Evolutionary conservation across 2,113 vertebrate species (phyloP).

Genomic region (Phrynocephalus versicolor): DNA sequence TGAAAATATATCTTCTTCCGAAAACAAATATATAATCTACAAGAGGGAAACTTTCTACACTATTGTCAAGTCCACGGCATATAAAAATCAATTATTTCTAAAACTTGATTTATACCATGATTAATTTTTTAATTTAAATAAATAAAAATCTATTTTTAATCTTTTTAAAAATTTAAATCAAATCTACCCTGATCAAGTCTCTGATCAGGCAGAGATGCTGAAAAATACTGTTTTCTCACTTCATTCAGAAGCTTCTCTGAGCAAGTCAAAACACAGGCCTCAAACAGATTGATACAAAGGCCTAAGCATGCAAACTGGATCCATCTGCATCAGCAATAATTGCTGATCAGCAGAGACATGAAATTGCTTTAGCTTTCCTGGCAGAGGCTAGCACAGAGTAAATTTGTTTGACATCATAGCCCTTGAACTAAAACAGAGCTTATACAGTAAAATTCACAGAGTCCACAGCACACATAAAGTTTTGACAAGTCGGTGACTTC

Average conservation of each 20-base stretch:
- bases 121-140: too few relatives aligned
- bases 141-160: too few relatives aligned
- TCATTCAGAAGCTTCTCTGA: constrained; percentile 17
- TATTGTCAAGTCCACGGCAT: too few relatives aligned
- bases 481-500: background rate
- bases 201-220: constrained; percentile 22
- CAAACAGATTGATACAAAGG: background rate
- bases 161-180: too few relatives aligned
- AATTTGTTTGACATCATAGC: background rate
- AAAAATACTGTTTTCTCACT: constrained; percentile 26
- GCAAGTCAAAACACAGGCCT: background rate
- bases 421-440: background rate
- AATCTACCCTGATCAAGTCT: constrained; percentile 15
- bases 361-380: background rate
- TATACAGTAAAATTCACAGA: background rate
- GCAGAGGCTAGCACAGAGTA: background rate
- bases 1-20: constrained; percentile 21
- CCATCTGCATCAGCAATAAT: background rate
- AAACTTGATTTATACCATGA: too few relatives aligned
- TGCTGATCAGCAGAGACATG: background rate
- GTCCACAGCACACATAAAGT: background rate
- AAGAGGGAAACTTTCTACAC: constrained; percentile 24
- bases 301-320: constrained; percentile 16
- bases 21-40: constrained; percentile 43
- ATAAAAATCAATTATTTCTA: too few relatives aligned